Evolutionary conservation across 1,140 invertebrate species (phyloP).

Genomic region (Dendrolimus punctatus): DNA sequence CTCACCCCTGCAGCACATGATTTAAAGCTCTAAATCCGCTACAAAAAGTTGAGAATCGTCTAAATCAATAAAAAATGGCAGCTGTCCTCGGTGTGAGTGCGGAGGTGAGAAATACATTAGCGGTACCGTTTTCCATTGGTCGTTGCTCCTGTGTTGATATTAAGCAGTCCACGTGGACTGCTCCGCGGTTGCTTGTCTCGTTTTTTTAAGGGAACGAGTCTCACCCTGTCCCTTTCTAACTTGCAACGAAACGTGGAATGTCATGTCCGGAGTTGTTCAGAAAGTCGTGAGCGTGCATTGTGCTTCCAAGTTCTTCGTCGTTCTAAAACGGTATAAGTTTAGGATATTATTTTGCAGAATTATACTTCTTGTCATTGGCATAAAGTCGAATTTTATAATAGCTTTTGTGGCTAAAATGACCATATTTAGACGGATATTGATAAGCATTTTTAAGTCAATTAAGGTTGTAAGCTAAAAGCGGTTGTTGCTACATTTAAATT

Average conservation of each 20-base stretch:
- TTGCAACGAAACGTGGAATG: conserved; percentile 71
- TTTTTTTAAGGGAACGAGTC: conserved; percentile 60
- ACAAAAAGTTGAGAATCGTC: conserved; percentile 48
- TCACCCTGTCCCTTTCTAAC: conserved; percentile 68
- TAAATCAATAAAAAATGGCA: conserved; percentile 48
- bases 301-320: conserved; percentile 52
- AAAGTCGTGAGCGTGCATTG: conserved; percentile 72
- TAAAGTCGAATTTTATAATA: conserved; percentile 33
- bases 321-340: conserved; percentile 41
- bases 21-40: conserved; percentile 39
- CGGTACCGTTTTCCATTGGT: conserved; percentile 70
- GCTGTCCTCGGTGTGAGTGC: conserved; percentile 62
- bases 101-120: conserved; percentile 72
- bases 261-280: conserved; percentile 71
- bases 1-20: conserved; percentile 25
- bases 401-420: conserved; percentile 23
- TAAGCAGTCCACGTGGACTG: conserved; percentile 70
- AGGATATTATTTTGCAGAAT: background rate
- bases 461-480: conserved; percentile 71
- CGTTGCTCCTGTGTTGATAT: conserved; percentile 69
- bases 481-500: conserved; percentile 72
- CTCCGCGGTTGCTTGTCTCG: conserved; percentile 59
- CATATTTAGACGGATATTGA: conserved; percentile 42
- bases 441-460: conserved; percentile 72
- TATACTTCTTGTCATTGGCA: background rate